Evolutionary conservation across 2,888 invertebrate genomes (phyloP).

Genomic region (Ceramica pisi): DNA sequence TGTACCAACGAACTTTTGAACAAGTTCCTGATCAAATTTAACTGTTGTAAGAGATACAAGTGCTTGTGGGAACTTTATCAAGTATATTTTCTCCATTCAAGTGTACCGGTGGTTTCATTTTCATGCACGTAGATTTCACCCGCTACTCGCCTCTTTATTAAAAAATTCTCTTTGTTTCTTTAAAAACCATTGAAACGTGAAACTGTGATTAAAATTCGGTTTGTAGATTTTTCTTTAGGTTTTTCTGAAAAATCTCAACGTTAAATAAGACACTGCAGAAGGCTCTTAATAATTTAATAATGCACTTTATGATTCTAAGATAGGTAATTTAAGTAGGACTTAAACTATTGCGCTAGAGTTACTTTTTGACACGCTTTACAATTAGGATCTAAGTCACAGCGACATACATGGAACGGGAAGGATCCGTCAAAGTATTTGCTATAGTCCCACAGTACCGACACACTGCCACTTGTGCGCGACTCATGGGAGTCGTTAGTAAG

Average conservation of each 20-base stretch:
- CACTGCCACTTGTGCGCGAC: constrained; percentile 74
- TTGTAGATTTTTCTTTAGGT: not conserved
- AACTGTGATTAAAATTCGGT: constrained; percentile 29
- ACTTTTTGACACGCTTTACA: constrained; percentile 74
- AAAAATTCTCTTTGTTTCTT: constrained; percentile 29
- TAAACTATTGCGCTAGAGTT: constrained; percentile 30
- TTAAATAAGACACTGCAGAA: constrained; percentile 25
- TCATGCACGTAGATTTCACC: constrained; percentile 29
- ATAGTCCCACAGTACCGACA: constrained; percentile 81
- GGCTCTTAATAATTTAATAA: constrained; percentile 34
- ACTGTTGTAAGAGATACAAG: constrained; percentile 59
- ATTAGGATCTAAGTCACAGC: constrained; percentile 78
- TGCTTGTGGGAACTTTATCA: constrained; percentile 40
- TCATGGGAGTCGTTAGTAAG: constrained; percentile 75
- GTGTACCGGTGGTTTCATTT: not conserved
- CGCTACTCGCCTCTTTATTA: constrained; percentile 20
- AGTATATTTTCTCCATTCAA: constrained; percentile 29
- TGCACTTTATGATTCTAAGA: constrained; percentile 15
- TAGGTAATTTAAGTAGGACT: constrained; percentile 11
- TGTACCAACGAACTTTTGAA: constrained; percentile 61
- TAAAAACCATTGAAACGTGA: constrained; percentile 11
- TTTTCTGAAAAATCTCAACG: not conserved
- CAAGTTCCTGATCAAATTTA: constrained; percentile 67
- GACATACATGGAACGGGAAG: constrained; percentile 76
- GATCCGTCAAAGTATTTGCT: constrained; percentile 81